Conservation (phyloP, 1,140 invertebrate genomes). For the Aphis gossypii region DNA sequence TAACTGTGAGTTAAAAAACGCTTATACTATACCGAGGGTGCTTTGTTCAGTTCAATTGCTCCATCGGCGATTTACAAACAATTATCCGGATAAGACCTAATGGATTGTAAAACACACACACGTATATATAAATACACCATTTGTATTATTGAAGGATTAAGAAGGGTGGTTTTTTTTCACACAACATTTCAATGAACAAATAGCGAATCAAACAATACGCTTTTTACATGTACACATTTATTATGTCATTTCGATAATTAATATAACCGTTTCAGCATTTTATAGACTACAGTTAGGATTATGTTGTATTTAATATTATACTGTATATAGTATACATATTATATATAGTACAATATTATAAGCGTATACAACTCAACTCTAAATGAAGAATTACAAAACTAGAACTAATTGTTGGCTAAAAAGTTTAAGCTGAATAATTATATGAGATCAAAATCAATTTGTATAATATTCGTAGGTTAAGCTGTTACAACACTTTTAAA, state of each 20-base stretch:
- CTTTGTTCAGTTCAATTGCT: neutral
- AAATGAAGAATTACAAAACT: neutral
- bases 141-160: neutral
- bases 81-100: constrained; percentile 55
- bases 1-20: neutral
- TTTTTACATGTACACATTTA: neutral
- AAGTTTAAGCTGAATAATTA: neutral
- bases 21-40: neutral
- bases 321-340: too few relatives aligned
- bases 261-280: constrained; percentile 6
- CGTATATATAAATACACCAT: neutral
- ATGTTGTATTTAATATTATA: neutral
- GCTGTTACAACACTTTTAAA: too few relatives aligned
- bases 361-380: too few relatives aligned
- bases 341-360: too few relatives aligned
- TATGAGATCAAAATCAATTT: too few relatives aligned
- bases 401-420: neutral
- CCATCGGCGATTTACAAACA: constrained; percentile 14
- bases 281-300: neutral
- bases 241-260: neutral
- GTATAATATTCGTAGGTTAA: too few relatives aligned
- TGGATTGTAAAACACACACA: constrained; percentile 30
- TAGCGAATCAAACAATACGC: neutral
- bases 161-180: constrained; percentile 30
- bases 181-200: neutral